Conservation (phyloP, 2,797 vertebrate genomes). For the Holocentrus rufus region DNA sequence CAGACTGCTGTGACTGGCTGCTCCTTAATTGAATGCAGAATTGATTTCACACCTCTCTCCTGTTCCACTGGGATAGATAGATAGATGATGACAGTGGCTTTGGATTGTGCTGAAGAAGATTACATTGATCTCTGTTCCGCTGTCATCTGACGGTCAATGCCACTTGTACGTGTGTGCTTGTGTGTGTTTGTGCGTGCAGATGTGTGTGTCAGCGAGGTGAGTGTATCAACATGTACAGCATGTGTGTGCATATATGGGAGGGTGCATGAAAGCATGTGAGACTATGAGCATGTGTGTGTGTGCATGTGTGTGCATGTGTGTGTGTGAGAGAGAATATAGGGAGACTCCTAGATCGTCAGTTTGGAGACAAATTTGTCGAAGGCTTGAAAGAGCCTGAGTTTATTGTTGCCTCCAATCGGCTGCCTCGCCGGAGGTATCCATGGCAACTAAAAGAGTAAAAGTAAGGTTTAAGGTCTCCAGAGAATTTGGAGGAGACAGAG, state of each 20-base stretch:
- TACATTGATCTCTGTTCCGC: conserved; percentile 68
- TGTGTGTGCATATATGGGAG: conserved; percentile 17
- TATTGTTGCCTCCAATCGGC: conserved; percentile 74
- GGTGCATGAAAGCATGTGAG: conserved; percentile 28
- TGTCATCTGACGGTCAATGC: conserved; percentile 54
- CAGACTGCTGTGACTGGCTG: conserved; percentile 55
- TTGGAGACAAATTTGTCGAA: conserved; percentile 71
- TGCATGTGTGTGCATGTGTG: background rate
- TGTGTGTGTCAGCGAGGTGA: background rate
- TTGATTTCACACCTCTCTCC: conserved; percentile 75
- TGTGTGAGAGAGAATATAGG: conserved; percentile 18
- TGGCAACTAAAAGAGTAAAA: conserved; percentile 82
- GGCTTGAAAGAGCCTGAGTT: conserved; percentile 69
- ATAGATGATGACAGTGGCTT: conserved; percentile 72
- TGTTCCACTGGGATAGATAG: conserved; percentile 62
- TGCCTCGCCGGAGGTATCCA: conserved; percentile 76
- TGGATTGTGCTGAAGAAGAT: conserved; percentile 73
- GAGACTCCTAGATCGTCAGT: conserved; percentile 53
- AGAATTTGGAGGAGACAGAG: conserved; percentile 74
- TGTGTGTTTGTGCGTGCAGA: conserved; percentile 1
- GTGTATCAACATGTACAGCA: conserved; percentile 16
- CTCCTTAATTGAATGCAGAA: conserved; percentile 74
- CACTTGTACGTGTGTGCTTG: background rate
- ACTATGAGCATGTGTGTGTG: background rate
- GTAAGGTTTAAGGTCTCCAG: conserved; percentile 76